phyloP scores from a whole-genome alignment of 2,888 invertebrate species.

The Cantharis nigra region DNA sequence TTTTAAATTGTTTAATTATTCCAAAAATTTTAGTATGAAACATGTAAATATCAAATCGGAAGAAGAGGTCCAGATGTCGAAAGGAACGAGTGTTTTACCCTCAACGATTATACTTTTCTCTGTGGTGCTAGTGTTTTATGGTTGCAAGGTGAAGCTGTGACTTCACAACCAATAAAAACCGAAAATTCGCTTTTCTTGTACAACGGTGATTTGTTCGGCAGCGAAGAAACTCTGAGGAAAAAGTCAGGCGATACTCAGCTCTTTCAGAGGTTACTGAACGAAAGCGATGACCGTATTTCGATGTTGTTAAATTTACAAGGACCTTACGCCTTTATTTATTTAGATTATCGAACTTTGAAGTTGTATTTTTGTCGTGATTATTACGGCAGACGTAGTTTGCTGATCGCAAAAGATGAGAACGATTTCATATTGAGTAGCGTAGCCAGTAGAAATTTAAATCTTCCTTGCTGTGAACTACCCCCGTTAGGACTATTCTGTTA shows the following conservation, averaged over 20 bases:
- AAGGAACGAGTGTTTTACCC: conserved; percentile 28
- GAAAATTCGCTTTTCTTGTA: conserved; percentile 72
- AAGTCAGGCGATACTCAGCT: conserved; percentile 59
- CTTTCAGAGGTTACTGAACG: conserved; percentile 55
- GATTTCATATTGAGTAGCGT: conserved; percentile 61
- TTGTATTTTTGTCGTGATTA: conserved; percentile 85
- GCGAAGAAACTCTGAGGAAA: conserved; percentile 49
- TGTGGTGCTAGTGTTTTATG: conserved; percentile 71
- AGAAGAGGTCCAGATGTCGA: conserved; percentile 64
- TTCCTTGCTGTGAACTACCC: conserved; percentile 63
- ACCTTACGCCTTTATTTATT: conserved; percentile 84
- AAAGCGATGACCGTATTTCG: conserved; percentile 42
- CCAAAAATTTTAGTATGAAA: conserved; percentile 41
- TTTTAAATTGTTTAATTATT: not conserved
- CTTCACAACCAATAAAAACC: conserved; percentile 70
- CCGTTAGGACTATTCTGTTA: conserved; percentile 64
- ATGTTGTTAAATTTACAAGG: conserved; percentile 70
- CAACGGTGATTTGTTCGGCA: conserved; percentile 88
- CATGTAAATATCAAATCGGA: conserved; percentile 49
- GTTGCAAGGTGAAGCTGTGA: conserved; percentile 74
- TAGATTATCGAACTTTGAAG: conserved; percentile 60
- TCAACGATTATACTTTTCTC: conserved; percentile 37
- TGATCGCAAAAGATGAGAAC: conserved; percentile 61
- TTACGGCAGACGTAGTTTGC: conserved; percentile 83
- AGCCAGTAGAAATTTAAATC: conserved; percentile 61